Base-by-base conservation (phyloP, 1,140 invertebrate genomes). In the Drosophila serrata region DNA sequence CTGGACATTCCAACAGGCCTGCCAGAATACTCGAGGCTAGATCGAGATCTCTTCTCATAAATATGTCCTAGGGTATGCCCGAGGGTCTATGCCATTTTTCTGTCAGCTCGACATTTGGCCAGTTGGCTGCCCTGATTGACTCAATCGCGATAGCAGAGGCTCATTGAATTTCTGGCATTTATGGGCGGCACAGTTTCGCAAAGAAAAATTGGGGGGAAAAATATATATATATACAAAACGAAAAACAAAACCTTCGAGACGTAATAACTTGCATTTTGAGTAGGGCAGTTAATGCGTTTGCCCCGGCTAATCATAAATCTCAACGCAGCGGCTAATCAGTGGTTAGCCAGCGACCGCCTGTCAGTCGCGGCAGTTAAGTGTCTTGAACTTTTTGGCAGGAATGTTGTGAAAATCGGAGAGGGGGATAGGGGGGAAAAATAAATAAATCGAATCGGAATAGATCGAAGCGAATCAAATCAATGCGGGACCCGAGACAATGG, bases 211-310 rank as follows among this genome's bases (percentile, higher is more conserved):
- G 11, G 19, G 19, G 39, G 40, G 13, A 42, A 37, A 37, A 59
- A 56, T 22, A 56, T n/a, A 12, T 27, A 22, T 22, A 22, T 15
- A 17, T n/a, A 31, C 8, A 17, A 40, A 33, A 12, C 4, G 33
- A 62, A 61, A 69, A n/a, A n/a, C n/a, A n/a, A 68, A 87, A 82
- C 84, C 84, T 87, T 88, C 76, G 79, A 88, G 80, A 69, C 57
- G 75, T 88, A 87, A 87, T 87, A 87, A 88, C 84, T 87, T 87
- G 84, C 84, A 88, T 87, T 87, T 87, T 84, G 84, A 87, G 84
- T 87, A 87, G 84, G 84, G 84, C 84, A 88, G 42, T 69, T 62
- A 60, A 76, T 77, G 80, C 82, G 82, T 86, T 81, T n/a, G 62
- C 48, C 61, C 79, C 49, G 79, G 68, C 84, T 87, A 87, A 87